Conservation (phyloP, 2,797 vertebrate species). For the Euthynnus affinis region DNA sequence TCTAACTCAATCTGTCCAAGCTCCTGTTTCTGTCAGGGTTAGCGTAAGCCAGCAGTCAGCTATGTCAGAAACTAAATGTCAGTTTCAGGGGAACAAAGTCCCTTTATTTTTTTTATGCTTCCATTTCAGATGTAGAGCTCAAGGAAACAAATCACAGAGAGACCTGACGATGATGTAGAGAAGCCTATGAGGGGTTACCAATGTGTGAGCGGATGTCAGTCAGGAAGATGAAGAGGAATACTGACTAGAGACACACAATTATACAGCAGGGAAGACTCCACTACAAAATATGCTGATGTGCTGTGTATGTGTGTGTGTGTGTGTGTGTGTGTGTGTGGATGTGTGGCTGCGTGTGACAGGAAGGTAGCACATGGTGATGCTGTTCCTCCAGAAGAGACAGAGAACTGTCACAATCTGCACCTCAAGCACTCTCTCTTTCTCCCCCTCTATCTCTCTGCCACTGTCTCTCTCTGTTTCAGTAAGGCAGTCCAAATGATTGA, state of each 20-base stretch:
- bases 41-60: slow-evolving; percentile 69
- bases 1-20: slow-evolving; percentile 74
- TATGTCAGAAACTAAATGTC: slow-evolving; percentile 70
- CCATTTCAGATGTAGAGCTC: slow-evolving; percentile 52
- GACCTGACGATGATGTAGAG: slow-evolving; percentile 38
- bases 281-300: slow-evolving; percentile 57
- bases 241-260: slow-evolving; percentile 51
- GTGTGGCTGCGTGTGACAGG: slow-evolving; percentile 35
- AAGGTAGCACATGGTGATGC: slow-evolving; percentile 64
- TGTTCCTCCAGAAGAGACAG: slow-evolving; percentile 74
- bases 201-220: slow-evolving; percentile 37
- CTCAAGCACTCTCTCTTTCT: slow-evolving; percentile 59
- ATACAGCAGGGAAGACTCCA: slow-evolving; percentile 45
- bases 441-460: slow-evolving; percentile 18
- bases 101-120: slow-evolving; percentile 36
- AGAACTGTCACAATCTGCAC: slow-evolving; percentile 80
- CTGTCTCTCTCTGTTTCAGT: slow-evolving; percentile 57
- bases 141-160: slow-evolving; percentile 44
- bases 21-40: slow-evolving; percentile 76
- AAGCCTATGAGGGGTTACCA: slow-evolving; percentile 30
- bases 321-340: slow-evolving; percentile 32
- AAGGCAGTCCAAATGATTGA: slow-evolving; percentile 56
- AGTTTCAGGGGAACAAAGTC: slow-evolving; percentile 65
- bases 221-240: slow-evolving; percentile 41
- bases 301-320: slow-evolving; percentile 18